Evolutionary conservation across 2,113 vertebrate species (phyloP), one percentile per base, ranked within the genome.

Genomic region (Ammospiza caudacuta): DNA sequence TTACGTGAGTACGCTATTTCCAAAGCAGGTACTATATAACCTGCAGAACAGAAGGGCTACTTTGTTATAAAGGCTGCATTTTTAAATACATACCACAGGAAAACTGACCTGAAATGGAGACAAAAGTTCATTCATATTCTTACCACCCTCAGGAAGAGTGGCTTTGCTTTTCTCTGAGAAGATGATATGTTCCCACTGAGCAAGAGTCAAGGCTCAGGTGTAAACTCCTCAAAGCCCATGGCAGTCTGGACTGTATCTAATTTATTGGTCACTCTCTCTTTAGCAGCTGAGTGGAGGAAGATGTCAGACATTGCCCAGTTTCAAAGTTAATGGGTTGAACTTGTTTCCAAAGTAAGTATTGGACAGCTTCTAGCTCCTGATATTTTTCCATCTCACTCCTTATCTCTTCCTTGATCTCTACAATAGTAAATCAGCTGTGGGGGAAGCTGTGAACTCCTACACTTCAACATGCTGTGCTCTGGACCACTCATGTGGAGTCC

Each of bases 321-420:
- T 82, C 78, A 68, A 62, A 72, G 49, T 44, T 87, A 76, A 76
- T 64, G 59, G 23, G 37, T 43, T 66, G 49, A 76, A 61, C 27
- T 85, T 54, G 28, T 82, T 94, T 91, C 82, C 90, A 93, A 61
- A 37, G 49, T 68, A 91, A 92, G 87, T 91, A 84, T 3, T 68
- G 78, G 69, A 82, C 57, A 77, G 41, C 28, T 86, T 89, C 46
- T 80, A 74, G n/a, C 37, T 62, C 61, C 88, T 14, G 17, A 4
- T 84, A 39, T 64, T 94, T 92, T 92, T 74, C 78, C 52, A n/a
- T 81, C 39, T 78, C 72, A 94, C 31, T 77, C 37, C 12, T 21
- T 63, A 7, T 87, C 64, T 70, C 35, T 72, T 69, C 72, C 33
- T 77, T 1, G 0, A 15, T 91, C 52, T 91, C 54, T 70, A 9